phyloP scores from a whole-genome alignment of 2,113 vertebrate genomes.

The Myiopsitta monachus region DNA sequence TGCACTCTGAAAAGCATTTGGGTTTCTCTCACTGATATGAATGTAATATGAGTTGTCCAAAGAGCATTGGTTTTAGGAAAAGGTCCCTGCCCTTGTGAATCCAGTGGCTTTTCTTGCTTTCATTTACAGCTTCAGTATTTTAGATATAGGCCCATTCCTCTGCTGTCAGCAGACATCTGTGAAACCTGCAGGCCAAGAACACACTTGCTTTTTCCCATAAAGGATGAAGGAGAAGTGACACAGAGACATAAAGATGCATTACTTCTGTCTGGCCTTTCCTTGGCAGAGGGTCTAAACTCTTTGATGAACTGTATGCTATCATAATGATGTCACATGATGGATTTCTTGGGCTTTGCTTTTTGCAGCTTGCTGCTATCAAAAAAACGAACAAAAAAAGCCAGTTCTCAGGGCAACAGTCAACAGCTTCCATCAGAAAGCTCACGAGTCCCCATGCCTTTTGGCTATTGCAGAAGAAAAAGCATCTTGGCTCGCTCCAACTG shows the following conservation, averaged over 20 bases:
- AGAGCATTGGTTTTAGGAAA: slow-evolving; percentile 28
- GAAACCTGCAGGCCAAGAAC: neutral
- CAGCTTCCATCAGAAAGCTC: neutral
- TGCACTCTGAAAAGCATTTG: neutral
- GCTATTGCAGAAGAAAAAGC: neutral
- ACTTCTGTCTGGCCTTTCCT: slow-evolving; percentile 28
- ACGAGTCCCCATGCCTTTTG: neutral
- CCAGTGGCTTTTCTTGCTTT: neutral
- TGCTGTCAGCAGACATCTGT: neutral
- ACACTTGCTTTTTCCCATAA: neutral
- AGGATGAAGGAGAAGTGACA: neutral
- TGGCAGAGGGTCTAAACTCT: neutral
- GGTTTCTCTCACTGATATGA: slow-evolving; percentile 23
- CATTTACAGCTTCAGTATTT: neutral
- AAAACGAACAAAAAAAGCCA: neutral
- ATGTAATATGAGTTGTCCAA: slow-evolving; percentile 17
- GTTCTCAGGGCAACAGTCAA: neutral
- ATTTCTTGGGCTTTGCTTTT: slow-evolving; percentile 10
- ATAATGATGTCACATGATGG: slow-evolving; percentile 50
- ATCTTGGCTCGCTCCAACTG: neutral
- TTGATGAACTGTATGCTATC: neutral
- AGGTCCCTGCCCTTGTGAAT: neutral
- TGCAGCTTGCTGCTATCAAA: neutral
- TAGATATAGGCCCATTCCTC: neutral
- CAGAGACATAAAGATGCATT: neutral